These are phyloP conservation scores for Hemistola chrysoprasaria DNA, from an alignment of 2,888 invertebrate genomes.

Conservation along the genomic window DNA sequence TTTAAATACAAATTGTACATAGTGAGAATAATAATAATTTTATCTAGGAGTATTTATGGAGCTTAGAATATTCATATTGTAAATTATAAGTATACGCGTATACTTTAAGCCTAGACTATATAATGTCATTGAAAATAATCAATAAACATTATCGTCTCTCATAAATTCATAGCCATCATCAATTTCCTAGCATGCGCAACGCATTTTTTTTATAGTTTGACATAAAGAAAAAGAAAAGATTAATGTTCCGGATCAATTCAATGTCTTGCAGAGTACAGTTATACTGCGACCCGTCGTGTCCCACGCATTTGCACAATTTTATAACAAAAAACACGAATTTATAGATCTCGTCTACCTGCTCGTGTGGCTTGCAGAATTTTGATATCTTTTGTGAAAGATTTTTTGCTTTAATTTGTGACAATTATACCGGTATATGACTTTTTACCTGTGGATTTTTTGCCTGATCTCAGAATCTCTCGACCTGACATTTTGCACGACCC, in stretches of 20 bases:
- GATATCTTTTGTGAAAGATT: constrained; percentile 75
- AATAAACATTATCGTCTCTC: too few relatives aligned
- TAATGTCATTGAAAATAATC: too few relatives aligned
- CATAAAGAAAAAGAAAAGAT: constrained; percentile 44
- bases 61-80: too few relatives aligned
- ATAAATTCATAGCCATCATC: too few relatives aligned
- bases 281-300: constrained; percentile 60
- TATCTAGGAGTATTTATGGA: too few relatives aligned
- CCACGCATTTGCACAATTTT: constrained; percentile 79
- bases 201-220: constrained; percentile 27
- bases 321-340: constrained; percentile 62
- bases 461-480: constrained; percentile 50
- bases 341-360: constrained; percentile 74
- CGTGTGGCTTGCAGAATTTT: constrained; percentile 82
- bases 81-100: too few relatives aligned
- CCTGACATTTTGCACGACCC: constrained; percentile 72
- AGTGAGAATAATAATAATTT: too few relatives aligned
- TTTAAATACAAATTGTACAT: too few relatives aligned
- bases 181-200: background rate
- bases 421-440: constrained; percentile 82
- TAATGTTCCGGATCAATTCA: constrained; percentile 49
- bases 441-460: constrained; percentile 75
- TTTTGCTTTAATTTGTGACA: constrained; percentile 83
- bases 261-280: constrained; percentile 67
- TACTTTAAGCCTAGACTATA: too few relatives aligned